Conservation (phyloP, 2,113 vertebrate genomes). For the Syrrhaptes paradoxus region DNA sequence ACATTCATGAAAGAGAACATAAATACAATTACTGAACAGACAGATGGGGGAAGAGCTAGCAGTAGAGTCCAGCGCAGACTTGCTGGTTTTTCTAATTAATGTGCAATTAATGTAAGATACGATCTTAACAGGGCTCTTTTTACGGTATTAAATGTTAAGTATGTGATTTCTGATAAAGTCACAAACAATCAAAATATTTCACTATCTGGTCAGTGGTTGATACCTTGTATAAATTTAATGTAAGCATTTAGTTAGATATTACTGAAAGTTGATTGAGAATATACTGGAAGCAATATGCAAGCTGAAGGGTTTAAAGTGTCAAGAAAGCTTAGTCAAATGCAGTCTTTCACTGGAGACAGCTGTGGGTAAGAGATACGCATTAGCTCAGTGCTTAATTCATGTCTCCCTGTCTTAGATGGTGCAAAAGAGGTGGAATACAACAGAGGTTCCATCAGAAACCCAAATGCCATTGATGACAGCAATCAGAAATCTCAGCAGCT, state of each 20-base stretch:
- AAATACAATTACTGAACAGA: neutral
- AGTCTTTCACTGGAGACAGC: neutral
- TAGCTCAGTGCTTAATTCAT: neutral
- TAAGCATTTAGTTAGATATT: neutral
- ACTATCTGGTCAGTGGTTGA: neutral
- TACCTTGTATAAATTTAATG: neutral
- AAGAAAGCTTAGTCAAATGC: neutral
- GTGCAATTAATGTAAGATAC: neutral
- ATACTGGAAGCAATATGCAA: neutral
- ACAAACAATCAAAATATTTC: neutral
- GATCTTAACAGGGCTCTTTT: neutral
- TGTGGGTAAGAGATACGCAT: neutral
- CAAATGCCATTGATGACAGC: neutral
- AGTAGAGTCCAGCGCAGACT: neutral
- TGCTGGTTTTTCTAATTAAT: neutral
- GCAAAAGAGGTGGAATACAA: constrained; percentile 2
- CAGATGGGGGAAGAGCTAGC: neutral
- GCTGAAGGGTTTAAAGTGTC: neutral
- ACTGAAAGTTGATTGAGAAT: neutral
- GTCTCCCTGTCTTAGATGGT: neutral
- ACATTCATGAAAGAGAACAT: rapidly evolving
- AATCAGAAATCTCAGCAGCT: neutral
- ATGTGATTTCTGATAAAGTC: neutral
- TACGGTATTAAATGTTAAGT: neutral
- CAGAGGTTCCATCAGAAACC: neutral